Base-by-base conservation (phyloP, 2,113 vertebrate genomes). In the Chlorocebus sabaeus region DNA sequence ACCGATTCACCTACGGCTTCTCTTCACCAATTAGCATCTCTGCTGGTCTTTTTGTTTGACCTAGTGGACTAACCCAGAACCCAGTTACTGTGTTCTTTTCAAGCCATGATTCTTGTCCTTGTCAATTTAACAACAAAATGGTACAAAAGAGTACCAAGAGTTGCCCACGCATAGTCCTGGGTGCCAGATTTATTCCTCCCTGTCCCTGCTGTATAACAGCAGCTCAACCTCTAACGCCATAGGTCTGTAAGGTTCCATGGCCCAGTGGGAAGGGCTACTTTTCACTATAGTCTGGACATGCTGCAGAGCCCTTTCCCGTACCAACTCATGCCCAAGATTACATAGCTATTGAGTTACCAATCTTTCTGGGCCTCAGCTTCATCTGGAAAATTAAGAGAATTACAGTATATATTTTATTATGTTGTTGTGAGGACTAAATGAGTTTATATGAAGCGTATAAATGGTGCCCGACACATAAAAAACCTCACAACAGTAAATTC, bases 301-400 rank as follows among this genome's bases (percentile, higher is more conserved):
- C 61, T 40, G 57, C 20, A 75, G 3, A 59, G 30, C 2, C 23
- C 7, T 43, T 70, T 91, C 43, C 30, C 38, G 4, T 20, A 83
- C 14, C 20, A 67, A 32, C 30, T 40, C 55, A 67, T 76, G 48
- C 12, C 40, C 30, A 83, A 86, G 82, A 88, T 45, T 61, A 91
- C 45, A 78, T 3, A 84, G 22, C 27, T 96, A 38, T 18, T 64
- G 61, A 76, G 12, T 48, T 90, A 78, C 8, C 23, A 80, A 59
- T 7, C 14, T 83, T 25, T 78, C 38, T 68, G 32, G 27, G 52
- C 13, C 30, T 52, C 61, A 35, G 35, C 80, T 92, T 75, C 30
- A 91, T 57, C 48, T 90, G 35, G 35, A 87, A 95, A 88, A 79
- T n/a, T 45, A 89, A 68, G 13, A 93, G 38, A 82, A 96, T 72